These are phyloP conservation scores for Sylvilagus bachmani DNA, from an alignment of 2,113 vertebrate species.

Conservation along the genomic window DNA sequence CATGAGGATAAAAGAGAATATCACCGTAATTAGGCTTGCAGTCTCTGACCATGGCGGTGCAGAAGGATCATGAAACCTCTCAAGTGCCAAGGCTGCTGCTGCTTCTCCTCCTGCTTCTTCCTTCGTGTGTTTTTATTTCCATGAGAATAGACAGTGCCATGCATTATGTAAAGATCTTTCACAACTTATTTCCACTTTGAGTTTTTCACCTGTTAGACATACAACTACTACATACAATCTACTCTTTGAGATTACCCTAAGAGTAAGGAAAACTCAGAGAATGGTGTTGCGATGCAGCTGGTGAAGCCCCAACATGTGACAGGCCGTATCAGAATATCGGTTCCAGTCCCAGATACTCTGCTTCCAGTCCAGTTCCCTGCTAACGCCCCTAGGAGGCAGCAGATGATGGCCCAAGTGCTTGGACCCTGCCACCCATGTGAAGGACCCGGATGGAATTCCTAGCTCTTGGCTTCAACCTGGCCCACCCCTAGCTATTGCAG, in stretches of 20 bases:
- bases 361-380: too few relatives aligned
- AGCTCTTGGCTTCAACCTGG: too few relatives aligned
- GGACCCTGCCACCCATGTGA: too few relatives aligned
- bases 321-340: too few relatives aligned
- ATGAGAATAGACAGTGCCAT: not conserved
- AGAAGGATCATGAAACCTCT: not conserved
- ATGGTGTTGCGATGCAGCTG: too few relatives aligned
- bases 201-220: constrained; percentile 22
- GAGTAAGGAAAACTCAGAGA: constrained; percentile 17
- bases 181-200: constrained; percentile 40
- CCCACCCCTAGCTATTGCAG: too few relatives aligned
- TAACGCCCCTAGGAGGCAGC: too few relatives aligned
- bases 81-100: not conserved
- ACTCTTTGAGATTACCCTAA: constrained; percentile 25
- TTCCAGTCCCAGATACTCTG: too few relatives aligned
- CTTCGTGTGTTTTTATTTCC: not conserved
- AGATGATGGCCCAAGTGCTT: too few relatives aligned
- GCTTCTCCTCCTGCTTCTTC: not conserved
- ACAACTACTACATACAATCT: not conserved
- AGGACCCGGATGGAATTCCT: too few relatives aligned
- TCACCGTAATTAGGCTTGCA: not conserved
- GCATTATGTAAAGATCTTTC: constrained; percentile 11
- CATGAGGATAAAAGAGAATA: not conserved
- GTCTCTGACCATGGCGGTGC: constrained; percentile 9
- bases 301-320: too few relatives aligned